Evolutionary conservation across 2,888 invertebrate species (phyloP).

Genomic region (Hermaeophaga mercurialis): DNA sequence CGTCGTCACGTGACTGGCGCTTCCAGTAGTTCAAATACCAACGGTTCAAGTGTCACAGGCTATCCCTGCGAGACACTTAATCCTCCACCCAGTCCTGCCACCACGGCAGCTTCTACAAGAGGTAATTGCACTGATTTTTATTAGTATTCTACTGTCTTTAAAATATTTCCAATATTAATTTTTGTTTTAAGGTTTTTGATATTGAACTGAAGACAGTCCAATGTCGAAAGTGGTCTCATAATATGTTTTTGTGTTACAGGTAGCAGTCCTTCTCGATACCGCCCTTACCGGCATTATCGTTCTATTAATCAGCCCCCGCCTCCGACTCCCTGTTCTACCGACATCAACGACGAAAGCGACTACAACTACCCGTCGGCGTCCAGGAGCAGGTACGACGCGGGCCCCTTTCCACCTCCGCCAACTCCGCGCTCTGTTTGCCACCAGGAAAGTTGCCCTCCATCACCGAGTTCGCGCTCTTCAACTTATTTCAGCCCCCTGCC

Average conservation of each 20-base stretch:
- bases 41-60: constrained; percentile 59
- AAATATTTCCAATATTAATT: no score
- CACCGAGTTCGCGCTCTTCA: constrained; percentile 74
- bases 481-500: constrained; percentile 81
- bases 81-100: constrained; percentile 90
- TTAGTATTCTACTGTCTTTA: no score
- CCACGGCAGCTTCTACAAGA: constrained; percentile 67
- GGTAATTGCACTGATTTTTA: no score
- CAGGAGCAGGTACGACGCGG: constrained; percentile 66
- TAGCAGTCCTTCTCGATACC: constrained; percentile 65
- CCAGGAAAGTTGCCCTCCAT: constrained; percentile 72
- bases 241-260: no score
- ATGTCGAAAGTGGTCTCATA: no score
- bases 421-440: constrained; percentile 78
- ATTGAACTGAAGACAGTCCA: no score
- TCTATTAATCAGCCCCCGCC: constrained; percentile 86
- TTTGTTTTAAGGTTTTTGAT: no score
- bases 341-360: constrained; percentile 90
- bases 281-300: constrained; percentile 56
- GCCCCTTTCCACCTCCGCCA: constrained; percentile 77
- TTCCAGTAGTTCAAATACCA: constrained; percentile 67
- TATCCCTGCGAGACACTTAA: constrained; percentile 88
- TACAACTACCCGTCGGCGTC: constrained; percentile 69
- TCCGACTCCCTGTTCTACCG: constrained; percentile 93
- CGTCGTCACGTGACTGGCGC: constrained; percentile 68